Evolutionary conservation across 1,140 invertebrate genomes (phyloP).

Genomic region (Pogonus chalceus): DNA sequence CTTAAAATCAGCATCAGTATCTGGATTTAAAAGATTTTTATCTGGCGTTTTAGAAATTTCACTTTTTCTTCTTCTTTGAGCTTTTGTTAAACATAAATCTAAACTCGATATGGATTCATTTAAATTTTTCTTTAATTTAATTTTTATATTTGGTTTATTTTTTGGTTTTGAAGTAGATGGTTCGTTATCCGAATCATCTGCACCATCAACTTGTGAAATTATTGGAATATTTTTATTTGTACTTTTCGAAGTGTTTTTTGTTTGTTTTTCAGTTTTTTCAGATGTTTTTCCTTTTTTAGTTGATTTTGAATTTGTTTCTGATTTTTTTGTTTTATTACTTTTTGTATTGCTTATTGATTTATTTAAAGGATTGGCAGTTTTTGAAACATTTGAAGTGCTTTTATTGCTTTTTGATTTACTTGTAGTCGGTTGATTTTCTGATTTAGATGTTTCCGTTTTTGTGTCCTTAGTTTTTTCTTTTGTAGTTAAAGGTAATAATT

Average conservation of each 20-base stretch:
- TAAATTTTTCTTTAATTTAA: slow-evolving; percentile 8
- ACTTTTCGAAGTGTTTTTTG: slow-evolving; percentile 24
- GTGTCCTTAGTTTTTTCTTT: slow-evolving; percentile 32
- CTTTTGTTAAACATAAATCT: slow-evolving; percentile 15
- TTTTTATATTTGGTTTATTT: slow-evolving; percentile 16
- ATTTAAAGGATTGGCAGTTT: slow-evolving; percentile 9
- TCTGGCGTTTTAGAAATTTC: background rate
- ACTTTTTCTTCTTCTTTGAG: slow-evolving; percentile 5
- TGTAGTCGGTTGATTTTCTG: slow-evolving; percentile 12
- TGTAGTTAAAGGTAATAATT: slow-evolving; percentile 46
- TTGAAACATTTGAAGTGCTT: background rate
- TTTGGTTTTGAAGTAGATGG: slow-evolving; percentile 16
- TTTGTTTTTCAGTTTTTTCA: slow-evolving; percentile 32
- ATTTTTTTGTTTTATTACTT: slow-evolving; percentile 9
- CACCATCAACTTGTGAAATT: slow-evolving; percentile 21
- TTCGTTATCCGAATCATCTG: slow-evolving; percentile 12
- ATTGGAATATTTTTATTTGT: slow-evolving; percentile 12
- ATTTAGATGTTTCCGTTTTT: slow-evolving; percentile 21
- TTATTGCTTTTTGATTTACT: slow-evolving; percentile 15
- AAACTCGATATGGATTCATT: slow-evolving; percentile 11
- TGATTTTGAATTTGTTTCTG: slow-evolving; percentile 14
- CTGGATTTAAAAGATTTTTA: no score
- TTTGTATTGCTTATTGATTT: slow-evolving; percentile 12
- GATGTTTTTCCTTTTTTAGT: slow-evolving; percentile 12
- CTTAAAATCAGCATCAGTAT: slow-evolving; percentile 19